phyloP scores from a whole-genome alignment of 2,888 invertebrate genomes.

The Litoditis marina region DNA sequence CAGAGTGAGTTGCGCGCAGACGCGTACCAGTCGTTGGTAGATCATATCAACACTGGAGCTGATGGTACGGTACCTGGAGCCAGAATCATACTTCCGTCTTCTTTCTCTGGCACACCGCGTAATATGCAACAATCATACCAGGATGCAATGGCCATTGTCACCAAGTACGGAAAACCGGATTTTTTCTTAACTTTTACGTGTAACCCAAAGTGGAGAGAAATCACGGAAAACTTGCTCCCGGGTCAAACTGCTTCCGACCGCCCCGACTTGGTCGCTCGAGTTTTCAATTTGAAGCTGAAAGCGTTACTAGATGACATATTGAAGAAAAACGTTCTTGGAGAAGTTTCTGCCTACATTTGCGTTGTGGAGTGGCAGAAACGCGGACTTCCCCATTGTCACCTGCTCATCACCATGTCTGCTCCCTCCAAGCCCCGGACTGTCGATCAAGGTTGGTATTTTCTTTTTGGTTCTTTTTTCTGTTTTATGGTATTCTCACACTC shows the following conservation, averaged over 20 bases:
- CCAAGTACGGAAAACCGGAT: constrained; percentile 48
- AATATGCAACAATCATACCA: constrained; percentile 50
- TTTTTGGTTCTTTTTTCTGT: too few species aligned
- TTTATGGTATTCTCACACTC: too few species aligned
- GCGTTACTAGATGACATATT: constrained; percentile 40
- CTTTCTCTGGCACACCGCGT: constrained; percentile 60
- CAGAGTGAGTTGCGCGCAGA: constrained; percentile 54
- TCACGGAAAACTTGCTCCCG: constrained; percentile 31
- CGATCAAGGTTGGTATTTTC: constrained; percentile 2
- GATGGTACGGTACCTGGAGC: too few species aligned
- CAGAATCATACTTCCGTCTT: constrained; percentile 50
- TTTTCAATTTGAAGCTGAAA: constrained; percentile 48
- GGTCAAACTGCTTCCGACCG: constrained; percentile 38
- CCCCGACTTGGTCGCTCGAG: constrained; percentile 50
- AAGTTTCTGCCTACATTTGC: constrained; percentile 37
- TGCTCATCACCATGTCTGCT: constrained; percentile 42
- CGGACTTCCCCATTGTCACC: constrained; percentile 57
- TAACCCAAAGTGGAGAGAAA: constrained; percentile 59
- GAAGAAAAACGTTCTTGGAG: constrained; percentile 41
- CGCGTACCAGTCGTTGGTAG: constrained; percentile 49
- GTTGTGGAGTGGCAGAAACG: constrained; percentile 59
- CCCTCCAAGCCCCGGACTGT: constrained; percentile 36
- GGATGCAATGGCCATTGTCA: constrained; percentile 53
- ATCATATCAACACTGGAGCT: too few species aligned
- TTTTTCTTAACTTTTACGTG: constrained; percentile 60